Conservation (phyloP, 2,113 vertebrate genomes). For the Phalacrocorax aristotelis region DNA sequence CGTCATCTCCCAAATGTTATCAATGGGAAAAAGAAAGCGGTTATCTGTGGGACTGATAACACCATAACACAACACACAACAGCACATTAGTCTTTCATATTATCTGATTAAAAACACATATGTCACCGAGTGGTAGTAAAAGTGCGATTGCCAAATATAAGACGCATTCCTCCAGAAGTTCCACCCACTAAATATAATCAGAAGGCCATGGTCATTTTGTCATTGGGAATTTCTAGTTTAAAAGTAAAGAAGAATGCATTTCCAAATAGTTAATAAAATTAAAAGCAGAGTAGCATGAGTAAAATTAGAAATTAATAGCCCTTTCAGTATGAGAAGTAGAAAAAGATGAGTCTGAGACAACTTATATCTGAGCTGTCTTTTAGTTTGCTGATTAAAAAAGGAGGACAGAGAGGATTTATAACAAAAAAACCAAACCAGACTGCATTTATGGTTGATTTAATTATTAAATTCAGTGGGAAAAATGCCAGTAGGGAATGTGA, state of each 20-base stretch:
- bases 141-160: not conserved
- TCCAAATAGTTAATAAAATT: constrained; percentile 19
- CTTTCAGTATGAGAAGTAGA: constrained; percentile 1
- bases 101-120: constrained; percentile 24
- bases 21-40: not conserved
- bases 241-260: not conserved
- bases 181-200: not conserved
- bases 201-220: not conserved
- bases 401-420: constrained; percentile 12
- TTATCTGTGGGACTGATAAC: not conserved
- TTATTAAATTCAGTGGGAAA: constrained; percentile 38
- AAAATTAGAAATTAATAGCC: constrained; percentile 46
- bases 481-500: constrained; percentile 25
- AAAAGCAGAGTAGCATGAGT: constrained; percentile 6
- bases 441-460: not conserved
- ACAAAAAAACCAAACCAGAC: constrained; percentile 2
- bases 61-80: not conserved
- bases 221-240: not conserved
- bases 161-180: not conserved
- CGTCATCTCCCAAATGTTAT: not conserved
- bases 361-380: not conserved
- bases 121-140: not conserved
- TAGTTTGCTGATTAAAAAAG: constrained; percentile 36
- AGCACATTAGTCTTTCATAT: not conserved
- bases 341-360: not conserved